These are phyloP conservation scores for Drymodes brunneopygia DNA, from an alignment of 2,113 vertebrate species.

Conservation along the genomic window DNA sequence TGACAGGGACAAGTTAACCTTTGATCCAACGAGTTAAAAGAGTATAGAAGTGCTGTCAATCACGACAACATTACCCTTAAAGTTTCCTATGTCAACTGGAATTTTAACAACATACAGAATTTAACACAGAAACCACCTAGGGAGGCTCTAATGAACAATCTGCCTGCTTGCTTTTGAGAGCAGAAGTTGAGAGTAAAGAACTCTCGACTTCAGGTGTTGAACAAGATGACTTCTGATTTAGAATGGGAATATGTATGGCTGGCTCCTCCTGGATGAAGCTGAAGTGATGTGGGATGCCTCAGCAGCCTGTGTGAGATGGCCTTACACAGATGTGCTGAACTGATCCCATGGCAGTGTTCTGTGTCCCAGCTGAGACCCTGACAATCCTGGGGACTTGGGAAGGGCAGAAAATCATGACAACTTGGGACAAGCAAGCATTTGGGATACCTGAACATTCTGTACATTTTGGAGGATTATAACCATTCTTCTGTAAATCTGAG, in stretches of 20 bases:
- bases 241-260: neutral
- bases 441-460: neutral
- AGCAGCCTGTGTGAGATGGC: neutral
- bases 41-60: neutral
- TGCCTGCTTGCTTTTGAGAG: neutral
- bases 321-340: rapidly evolving
- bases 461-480: neutral
- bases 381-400: neutral
- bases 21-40: neutral
- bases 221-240: neutral
- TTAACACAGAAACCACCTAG: neutral
- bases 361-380: neutral
- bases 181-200: neutral
- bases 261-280: neutral
- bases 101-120: neutral
- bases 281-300: neutral
- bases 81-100: neutral
- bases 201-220: neutral
- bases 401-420: neutral
- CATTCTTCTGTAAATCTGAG: neutral
- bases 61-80: neutral
- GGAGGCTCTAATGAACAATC: neutral
- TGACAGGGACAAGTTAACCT: neutral
- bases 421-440: neutral
- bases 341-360: neutral